A percentile compares a stretch with the other conserved stretches of the same genome.
phyloP scores from a whole-genome alignment of 2,888 invertebrate genomes.

The Beris chalybata region DNA sequence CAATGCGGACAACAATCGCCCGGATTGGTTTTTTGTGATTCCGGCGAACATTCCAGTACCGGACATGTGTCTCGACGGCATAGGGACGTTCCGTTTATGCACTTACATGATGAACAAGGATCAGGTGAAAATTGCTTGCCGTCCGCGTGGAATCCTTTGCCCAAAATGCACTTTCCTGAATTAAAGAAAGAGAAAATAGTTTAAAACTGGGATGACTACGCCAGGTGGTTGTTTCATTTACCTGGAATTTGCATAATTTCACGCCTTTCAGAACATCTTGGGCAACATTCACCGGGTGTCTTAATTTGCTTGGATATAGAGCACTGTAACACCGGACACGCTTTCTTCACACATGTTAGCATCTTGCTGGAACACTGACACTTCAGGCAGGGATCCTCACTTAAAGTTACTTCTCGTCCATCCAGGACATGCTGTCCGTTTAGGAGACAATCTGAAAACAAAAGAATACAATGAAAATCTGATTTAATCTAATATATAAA shows the following conservation, averaged over 20 bases:
- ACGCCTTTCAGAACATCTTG: conserved; percentile 54
- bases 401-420: conserved; percentile 76
- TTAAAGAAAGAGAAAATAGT: background rate
- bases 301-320: conserved; percentile 68
- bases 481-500: too few species aligned
- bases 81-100: conserved; percentile 76
- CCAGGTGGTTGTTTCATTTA: conserved; percentile 35
- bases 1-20: conserved; percentile 79
- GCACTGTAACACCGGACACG: conserved; percentile 89
- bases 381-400: conserved; percentile 84
- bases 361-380: conserved; percentile 75
- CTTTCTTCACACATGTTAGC: conserved; percentile 78
- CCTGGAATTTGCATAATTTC: conserved; percentile 54
- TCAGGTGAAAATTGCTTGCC: conserved; percentile 68
- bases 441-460: conserved; percentile 72
- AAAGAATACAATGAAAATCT: conserved; percentile 4
- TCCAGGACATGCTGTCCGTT: conserved; percentile 81
- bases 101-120: conserved; percentile 83
- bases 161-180: conserved; percentile 67
- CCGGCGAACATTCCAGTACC: conserved; percentile 81
- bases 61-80: conserved; percentile 85
- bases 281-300: conserved; percentile 80
- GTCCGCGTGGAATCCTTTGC: conserved; percentile 67
- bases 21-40: conserved; percentile 66
- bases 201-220: background rate